phyloP scores from a whole-genome alignment of 2,113 vertebrate genomes.

The Rhodinocichla rosea region DNA sequence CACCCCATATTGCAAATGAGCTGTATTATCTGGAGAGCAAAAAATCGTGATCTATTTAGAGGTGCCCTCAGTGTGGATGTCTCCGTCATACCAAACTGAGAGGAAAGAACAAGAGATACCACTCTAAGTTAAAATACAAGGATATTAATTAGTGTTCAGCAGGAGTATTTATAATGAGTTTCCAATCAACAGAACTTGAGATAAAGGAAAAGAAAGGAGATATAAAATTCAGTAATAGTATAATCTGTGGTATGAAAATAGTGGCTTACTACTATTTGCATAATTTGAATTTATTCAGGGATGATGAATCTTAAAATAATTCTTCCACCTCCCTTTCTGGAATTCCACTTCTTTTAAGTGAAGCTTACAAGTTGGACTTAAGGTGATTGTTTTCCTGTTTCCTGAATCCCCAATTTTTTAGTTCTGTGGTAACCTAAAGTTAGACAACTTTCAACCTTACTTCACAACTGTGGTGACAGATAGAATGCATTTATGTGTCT shows the following conservation, averaged over 20 bases:
- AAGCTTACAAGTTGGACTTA: background rate
- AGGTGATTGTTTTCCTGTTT: background rate
- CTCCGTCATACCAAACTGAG: background rate
- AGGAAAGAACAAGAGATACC: background rate
- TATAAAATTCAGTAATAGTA: background rate
- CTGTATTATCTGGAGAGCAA: background rate
- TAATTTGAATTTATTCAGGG: background rate
- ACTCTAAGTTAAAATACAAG: background rate
- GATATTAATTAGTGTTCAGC: background rate
- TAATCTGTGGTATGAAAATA: background rate
- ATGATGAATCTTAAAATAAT: background rate
- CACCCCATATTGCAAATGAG: background rate
- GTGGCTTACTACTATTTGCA: background rate
- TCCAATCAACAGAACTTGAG: background rate
- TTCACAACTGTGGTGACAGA: background rate
- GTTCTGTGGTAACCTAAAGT: background rate
- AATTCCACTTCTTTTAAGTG: background rate
- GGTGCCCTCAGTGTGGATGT: background rate
- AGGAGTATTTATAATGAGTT: background rate
- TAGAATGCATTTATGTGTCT: background rate
- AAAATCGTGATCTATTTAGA: background rate
- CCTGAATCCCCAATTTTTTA: background rate
- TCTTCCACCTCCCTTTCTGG: background rate
- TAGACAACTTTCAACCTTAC: background rate
- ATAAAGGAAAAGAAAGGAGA: background rate